These are phyloP conservation scores for Turritopsis dohrnii DNA, from an alignment of 30 jellyfish, hydroid and myxozoan species.

Conservation along the genomic window DNA sequence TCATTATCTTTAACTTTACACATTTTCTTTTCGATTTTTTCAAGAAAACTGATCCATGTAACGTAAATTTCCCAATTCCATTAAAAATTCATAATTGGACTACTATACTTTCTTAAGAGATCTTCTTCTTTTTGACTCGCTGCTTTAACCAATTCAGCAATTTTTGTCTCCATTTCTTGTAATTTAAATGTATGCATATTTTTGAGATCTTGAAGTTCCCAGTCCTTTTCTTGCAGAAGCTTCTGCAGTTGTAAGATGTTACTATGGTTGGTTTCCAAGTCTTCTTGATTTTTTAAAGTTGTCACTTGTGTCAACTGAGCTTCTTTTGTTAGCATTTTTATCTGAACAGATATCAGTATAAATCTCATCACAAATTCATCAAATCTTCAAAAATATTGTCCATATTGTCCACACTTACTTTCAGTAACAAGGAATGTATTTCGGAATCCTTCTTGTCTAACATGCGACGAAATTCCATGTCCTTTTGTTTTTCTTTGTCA, in stretches of 20 bases:
- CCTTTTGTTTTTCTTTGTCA: slow-evolving; percentile 41
- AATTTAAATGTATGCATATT: slow-evolving; percentile 43
- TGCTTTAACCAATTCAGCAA: slow-evolving; percentile 30
- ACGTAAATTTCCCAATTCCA: too few relatives aligned
- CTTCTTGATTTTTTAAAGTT: neutral
- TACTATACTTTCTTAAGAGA: slow-evolving; percentile 19
- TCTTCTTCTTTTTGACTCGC: slow-evolving; percentile 25
- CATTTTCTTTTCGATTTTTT: too few relatives aligned
- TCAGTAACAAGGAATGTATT: slow-evolving; percentile 16
- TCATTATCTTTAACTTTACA: too few relatives aligned
- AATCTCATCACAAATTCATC: neutral
- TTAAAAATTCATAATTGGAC: too few relatives aligned
- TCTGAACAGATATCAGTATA: slow-evolving; percentile 1
- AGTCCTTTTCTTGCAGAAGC: slow-evolving; percentile 35
- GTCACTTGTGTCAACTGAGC: slow-evolving; percentile 31
- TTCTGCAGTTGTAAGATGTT: slow-evolving; percentile 31
- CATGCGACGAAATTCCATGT: slow-evolving; percentile 27
- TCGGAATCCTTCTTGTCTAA: slow-evolving; percentile 35
- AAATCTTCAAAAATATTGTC: neutral
- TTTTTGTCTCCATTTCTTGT: slow-evolving; percentile 38
- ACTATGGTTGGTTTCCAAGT: slow-evolving; percentile 35
- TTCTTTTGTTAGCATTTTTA: slow-evolving; percentile 54
- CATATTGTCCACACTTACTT: slow-evolving; percentile 3
- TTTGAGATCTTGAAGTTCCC: slow-evolving; percentile 60
- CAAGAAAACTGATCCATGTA: too few relatives aligned